Conservation (phyloP, 2,113 vertebrate genomes). For the Podarcis muralis region DNA sequence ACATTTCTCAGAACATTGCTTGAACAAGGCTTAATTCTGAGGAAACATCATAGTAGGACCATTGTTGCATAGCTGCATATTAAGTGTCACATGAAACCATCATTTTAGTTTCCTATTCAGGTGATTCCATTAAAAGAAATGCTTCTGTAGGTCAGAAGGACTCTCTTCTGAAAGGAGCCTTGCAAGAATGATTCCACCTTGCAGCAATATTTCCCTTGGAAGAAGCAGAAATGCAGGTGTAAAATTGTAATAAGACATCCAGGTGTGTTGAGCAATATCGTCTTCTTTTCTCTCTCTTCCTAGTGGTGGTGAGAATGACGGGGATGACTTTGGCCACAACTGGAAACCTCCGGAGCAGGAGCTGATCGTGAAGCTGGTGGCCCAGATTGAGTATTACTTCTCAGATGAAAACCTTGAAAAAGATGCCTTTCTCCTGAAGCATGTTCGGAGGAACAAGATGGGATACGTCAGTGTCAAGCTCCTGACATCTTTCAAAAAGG, state of each 20-base stretch:
- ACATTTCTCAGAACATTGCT: too few relatives aligned
- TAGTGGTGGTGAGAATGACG: slow-evolving; percentile 89
- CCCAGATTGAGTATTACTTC: slow-evolving; percentile 96
- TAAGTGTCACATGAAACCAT: neutral
- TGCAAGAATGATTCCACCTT: neutral
- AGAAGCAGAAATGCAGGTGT: neutral
- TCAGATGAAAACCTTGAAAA: slow-evolving; percentile 97
- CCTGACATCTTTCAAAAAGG: slow-evolving; percentile 98
- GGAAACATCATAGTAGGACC: too few relatives aligned
- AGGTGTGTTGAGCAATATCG: neutral
- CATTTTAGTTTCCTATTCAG: neutral
- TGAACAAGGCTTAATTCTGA: too few relatives aligned
- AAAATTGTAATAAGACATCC: neutral
- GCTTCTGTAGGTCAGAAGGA: neutral
- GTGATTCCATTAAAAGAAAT: neutral
- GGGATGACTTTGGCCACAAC: slow-evolving; percentile 78
- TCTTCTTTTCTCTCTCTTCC: slow-evolving; percentile 25
- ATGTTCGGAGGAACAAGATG: slow-evolving; percentile 93
- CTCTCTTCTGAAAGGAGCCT: neutral
- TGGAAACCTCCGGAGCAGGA: slow-evolving; percentile 92
- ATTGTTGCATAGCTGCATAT: too few relatives aligned
- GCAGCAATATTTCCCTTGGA: neutral
- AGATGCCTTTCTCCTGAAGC: slow-evolving; percentile 95
- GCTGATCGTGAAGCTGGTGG: slow-evolving; percentile 87
- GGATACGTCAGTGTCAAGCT: slow-evolving; percentile 97